phyloP scores from a whole-genome alignment of 2,888 invertebrate species.

The Agrochola lychnidis region DNA sequence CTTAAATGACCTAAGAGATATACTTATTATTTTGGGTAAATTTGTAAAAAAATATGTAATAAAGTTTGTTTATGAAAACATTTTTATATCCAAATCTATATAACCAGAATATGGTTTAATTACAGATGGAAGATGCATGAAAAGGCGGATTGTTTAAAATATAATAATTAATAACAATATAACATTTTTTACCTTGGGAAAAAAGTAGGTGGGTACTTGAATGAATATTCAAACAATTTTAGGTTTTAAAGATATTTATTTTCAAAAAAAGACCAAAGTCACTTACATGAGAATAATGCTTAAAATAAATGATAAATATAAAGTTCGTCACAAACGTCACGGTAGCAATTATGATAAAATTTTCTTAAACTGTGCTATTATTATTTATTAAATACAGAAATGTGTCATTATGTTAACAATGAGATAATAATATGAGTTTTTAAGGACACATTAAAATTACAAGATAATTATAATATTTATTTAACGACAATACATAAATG shows the following conservation, averaged over 20 bases:
- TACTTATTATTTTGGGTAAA: not conserved
- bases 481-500: not conserved
- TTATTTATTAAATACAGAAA: conserved; percentile 18
- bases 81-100: not conserved
- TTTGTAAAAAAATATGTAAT: not conserved
- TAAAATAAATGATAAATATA: too few species aligned
- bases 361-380: not conserved
- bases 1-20: not conserved
- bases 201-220: not conserved
- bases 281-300: too few species aligned
- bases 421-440: not conserved
- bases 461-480: not conserved
- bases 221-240: too few species aligned
- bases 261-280: too few species aligned
- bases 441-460: not conserved
- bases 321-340: too few species aligned
- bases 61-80: not conserved
- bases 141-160: too few species aligned
- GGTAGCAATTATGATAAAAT: too few species aligned
- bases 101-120: not conserved
- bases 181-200: not conserved
- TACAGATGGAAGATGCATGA: not conserved
- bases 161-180: not conserved
- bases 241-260: too few species aligned
- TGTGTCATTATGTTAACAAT: not conserved